Evolutionary conservation across 2,113 vertebrate species (phyloP).

Genomic region (Anarrhichthys ocellatus): DNA sequence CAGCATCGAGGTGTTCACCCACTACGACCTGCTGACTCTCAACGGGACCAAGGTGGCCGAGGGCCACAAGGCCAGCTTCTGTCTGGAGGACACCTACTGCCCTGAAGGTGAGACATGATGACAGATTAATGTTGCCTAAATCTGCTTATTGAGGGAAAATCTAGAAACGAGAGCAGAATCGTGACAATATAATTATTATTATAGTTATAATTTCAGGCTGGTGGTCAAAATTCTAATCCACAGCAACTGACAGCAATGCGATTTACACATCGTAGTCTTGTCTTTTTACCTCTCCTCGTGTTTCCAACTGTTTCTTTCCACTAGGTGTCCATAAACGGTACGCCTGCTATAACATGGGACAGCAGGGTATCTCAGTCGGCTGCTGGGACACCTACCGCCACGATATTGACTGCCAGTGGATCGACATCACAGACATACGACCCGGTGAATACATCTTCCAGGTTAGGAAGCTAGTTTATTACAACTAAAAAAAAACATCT

Average conservation of each 20-base stretch:
- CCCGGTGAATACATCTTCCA: constrained; percentile 97
- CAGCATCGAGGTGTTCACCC: constrained; percentile 98
- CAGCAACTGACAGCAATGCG: background rate
- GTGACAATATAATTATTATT: constrained; percentile 11
- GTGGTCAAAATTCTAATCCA: constrained; percentile 26
- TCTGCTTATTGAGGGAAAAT: background rate
- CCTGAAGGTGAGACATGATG: constrained; percentile 83
- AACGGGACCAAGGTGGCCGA: constrained; percentile 96
- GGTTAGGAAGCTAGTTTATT: constrained; percentile 78
- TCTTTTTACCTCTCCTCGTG: background rate
- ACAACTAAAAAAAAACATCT: background rate
- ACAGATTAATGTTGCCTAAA: background rate
- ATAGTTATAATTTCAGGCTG: constrained; percentile 39
- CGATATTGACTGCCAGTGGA: constrained; percentile 98
- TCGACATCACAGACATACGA: constrained; percentile 93
- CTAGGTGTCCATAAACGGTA: constrained; percentile 89
- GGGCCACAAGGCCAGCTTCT: constrained; percentile 99
- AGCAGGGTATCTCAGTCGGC: constrained; percentile 94
- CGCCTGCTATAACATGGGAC: constrained; percentile 96
- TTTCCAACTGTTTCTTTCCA: background rate
- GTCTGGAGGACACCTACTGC: constrained; percentile 96
- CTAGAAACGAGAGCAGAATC: background rate
- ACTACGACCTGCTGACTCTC: constrained; percentile 95
- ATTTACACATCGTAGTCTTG: constrained; percentile 3
- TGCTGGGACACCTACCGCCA: constrained; percentile 99